Base-by-base conservation (phyloP, 2,888 invertebrate genomes). In the Micropterix aruncella region DNA sequence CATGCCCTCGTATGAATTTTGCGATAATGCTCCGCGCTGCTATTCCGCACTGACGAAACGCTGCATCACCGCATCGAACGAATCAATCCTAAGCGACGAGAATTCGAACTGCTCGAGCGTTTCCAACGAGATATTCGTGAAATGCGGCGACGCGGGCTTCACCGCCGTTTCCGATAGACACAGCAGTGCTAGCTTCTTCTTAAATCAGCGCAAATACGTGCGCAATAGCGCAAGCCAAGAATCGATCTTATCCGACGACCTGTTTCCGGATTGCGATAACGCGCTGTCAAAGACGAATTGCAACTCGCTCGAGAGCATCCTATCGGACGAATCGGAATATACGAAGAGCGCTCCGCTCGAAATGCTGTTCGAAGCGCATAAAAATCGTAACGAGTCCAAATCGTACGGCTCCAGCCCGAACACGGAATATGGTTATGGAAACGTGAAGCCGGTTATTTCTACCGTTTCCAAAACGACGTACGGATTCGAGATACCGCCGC, bases 141-240 rank as follows among this genome's bases (percentile, higher is more conserved):
- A 62, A 52, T 71, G 69, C 19, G 70, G 70, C 0, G 71, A 70
- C 38, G 70, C 71, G 51, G 64, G 63, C 0, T 69, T 66, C 1
- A 71, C 71, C 45, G 74, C 59, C 55, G 67, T 69, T 48, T 70
- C 70, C 0, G 75, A 78, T 41, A 63, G 78, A 19, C 77, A 77
- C 42, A 86, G 81, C 38, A 83, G 85, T 54, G 87, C 87, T 3
- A 87, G 87, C 54, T 89, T 89, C 64, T 88, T 87, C 53, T 59
- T 88, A 17, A 83, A 83, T 45, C 80, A 78, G 45, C 74, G 77
- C 50, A 75, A 72, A 46, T 73, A 73, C 48, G 70, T 74, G 5
- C 27, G 27, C 63, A 76, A 76, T 47, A 78, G 77, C 50, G 73
- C 75, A 48, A 86, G 86, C 48, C 85, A 86, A 55, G 88, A 88